These are phyloP conservation scores for Puffinus mauretanicus DNA, from an alignment of 2,113 vertebrate genomes.

Conservation along the genomic window DNA sequence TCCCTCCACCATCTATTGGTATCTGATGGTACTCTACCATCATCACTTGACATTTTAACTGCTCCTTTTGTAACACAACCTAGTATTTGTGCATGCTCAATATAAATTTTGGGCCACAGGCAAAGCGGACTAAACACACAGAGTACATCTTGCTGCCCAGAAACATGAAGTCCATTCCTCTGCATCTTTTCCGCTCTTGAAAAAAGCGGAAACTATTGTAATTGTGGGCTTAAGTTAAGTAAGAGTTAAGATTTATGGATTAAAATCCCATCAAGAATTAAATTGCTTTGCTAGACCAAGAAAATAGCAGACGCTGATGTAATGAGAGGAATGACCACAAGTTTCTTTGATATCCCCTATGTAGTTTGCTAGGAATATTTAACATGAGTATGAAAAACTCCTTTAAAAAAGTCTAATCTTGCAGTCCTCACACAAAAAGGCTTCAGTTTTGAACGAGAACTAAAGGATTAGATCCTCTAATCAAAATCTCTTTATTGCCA, in stretches of 20 bases:
- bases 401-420: background rate
- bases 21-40: background rate
- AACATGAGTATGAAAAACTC: background rate
- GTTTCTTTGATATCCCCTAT: background rate
- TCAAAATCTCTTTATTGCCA: background rate
- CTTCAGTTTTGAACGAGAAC: background rate
- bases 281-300: background rate
- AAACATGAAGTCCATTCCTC: background rate
- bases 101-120: background rate
- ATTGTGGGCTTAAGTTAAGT: background rate
- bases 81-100: background rate
- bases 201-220: background rate
- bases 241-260: background rate
- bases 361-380: background rate
- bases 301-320: background rate
- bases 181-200: background rate
- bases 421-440: background rate
- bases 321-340: background rate
- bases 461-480: background rate
- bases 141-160: background rate
- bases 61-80: background rate
- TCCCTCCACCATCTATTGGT: accelerated
- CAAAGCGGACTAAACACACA: background rate
- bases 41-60: background rate
- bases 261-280: background rate